Base-by-base conservation (phyloP, 2,797 vertebrate genomes). In the Hapalemur alaotrensis region DNA sequence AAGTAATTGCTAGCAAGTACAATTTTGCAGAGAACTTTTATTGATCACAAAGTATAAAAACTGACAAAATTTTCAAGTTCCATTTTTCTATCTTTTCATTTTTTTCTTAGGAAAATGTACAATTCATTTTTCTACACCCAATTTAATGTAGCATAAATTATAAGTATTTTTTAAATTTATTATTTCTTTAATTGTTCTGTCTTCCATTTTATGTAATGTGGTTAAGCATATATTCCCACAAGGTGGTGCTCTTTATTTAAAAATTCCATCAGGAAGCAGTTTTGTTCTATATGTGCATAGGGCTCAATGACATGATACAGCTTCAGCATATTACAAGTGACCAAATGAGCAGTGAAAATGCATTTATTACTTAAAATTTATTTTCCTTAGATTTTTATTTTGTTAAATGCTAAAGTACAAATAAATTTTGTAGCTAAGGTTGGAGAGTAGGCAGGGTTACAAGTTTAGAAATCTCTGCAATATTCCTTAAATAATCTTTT, bases 221-320 rank as follows among this genome's bases (percentile, higher is more conserved):
- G 7, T n/a, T 79, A 91, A 73, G 38, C 67, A 52, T 0, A 0
- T 69, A n/a, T 0, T 10, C 75, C 98, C 98, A 98, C 98, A 93
- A 98, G 98, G 95, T 98, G 98, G 98, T 87, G 98, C 97, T 98
- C 95, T 92, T 96, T 76, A 96, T 81, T 97, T 86, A 98, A 97
- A 98, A 98, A 98, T 92, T 52, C 7, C 63, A 67, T 1, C 28
- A 46, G 80, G 50, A 88, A 75, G 14, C 38, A 43, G 30, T 43
- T 89, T 81, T 38, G 25, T 48, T 89, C 70, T 82, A 7, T 52
- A 50, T 83, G 80, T 96, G 65, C 70, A 46, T n/a, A 54, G 22
- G 25, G 52, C 1, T 81, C 48, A 78, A 18, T 9, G 48, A 76
- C 28, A 61, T 41, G 6, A 59, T 28, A 38, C 11, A 48, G 43